A percentile compares a stretch with the other conserved stretches of the same genome.
phyloP scores from a whole-genome alignment of 1,140 invertebrate species.

The Drosophila parabipectinata region DNA sequence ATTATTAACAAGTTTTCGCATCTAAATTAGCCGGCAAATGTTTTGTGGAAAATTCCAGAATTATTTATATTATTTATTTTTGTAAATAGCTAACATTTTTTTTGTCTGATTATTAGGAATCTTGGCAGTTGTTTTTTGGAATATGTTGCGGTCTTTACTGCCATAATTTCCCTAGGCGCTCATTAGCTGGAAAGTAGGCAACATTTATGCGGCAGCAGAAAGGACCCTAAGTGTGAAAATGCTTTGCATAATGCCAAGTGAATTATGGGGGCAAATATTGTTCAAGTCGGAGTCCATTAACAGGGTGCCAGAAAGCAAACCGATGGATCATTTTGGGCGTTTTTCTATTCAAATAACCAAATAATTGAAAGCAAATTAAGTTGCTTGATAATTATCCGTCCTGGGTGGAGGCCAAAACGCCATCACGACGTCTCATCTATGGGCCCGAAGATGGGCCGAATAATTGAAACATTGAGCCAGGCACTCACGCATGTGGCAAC shows the following conservation, averaged over 20 bases:
- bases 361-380: conserved; percentile 1
- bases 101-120: conserved; percentile 65
- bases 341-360: conserved; percentile 18
- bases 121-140: conserved; percentile 45
- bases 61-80: conserved; percentile 14
- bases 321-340: conserved; percentile 11
- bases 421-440: conserved; percentile 31
- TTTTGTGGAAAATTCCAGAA: not conserved
- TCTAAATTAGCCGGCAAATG: not conserved
- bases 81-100: conserved; percentile 4
- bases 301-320: conserved; percentile 5
- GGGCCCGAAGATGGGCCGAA: conserved; percentile 42
- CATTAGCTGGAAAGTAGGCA: conserved; percentile 56
- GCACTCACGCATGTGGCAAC: conserved; percentile 53
- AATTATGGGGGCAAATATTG: conserved; percentile 70
- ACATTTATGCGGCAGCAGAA: conserved; percentile 59
- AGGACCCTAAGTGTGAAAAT: conserved; percentile 70
- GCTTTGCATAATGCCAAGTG: conserved; percentile 69
- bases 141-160: conserved; percentile 14
- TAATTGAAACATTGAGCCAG: conserved; percentile 72
- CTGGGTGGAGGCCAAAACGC: not conserved
- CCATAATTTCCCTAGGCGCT: conserved; percentile 72
- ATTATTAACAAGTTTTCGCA: not conserved
- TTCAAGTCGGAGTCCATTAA: conserved; percentile 44
- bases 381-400: conserved; percentile 18